Evolutionary conservation across 2,888 invertebrate genomes (phyloP).

Genomic region (Mycogona germanica): DNA sequence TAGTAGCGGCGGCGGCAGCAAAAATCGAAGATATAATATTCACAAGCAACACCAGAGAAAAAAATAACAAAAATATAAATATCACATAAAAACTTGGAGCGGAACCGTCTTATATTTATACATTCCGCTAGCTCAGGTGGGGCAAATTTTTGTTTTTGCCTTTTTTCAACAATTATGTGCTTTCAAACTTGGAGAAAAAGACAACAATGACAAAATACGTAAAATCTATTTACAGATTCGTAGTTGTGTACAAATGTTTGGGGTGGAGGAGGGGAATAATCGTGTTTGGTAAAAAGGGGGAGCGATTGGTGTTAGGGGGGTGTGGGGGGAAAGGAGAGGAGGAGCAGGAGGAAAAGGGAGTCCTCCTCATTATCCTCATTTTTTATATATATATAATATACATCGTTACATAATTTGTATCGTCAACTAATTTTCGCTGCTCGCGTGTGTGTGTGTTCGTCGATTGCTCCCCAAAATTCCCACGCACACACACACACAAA

Average conservation of each 20-base stretch:
- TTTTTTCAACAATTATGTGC: neutral
- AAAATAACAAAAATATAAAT: conserved; percentile 16
- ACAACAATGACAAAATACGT: conserved; percentile 7
- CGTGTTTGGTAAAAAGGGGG: conserved; percentile 6
- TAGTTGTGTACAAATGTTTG: conserved; percentile 7
- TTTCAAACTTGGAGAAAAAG: neutral
- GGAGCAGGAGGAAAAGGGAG: too few species aligned
- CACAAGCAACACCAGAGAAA: conserved; percentile 15
- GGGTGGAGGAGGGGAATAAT: conserved; percentile 10
- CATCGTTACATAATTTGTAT: too few species aligned
- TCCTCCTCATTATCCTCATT: too few species aligned
- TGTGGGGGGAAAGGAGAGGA: too few species aligned
- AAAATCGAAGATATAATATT: neutral
- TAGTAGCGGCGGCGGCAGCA: neutral
- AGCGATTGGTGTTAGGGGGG: conserved; percentile 1
- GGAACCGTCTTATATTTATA: conserved; percentile 3
- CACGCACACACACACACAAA: too few species aligned
- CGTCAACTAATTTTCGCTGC: too few species aligned
- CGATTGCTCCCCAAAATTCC: too few species aligned
- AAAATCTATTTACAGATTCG: conserved; percentile 8
- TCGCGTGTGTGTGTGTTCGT: too few species aligned
- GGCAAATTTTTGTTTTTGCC: neutral
- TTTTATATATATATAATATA: too few species aligned
- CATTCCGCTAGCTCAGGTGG: conserved; percentile 1
- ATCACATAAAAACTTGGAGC: conserved; percentile 9